phyloP scores from a whole-genome alignment of 2,888 invertebrate genomes.

The Scaptomyza tumidula region DNA sequence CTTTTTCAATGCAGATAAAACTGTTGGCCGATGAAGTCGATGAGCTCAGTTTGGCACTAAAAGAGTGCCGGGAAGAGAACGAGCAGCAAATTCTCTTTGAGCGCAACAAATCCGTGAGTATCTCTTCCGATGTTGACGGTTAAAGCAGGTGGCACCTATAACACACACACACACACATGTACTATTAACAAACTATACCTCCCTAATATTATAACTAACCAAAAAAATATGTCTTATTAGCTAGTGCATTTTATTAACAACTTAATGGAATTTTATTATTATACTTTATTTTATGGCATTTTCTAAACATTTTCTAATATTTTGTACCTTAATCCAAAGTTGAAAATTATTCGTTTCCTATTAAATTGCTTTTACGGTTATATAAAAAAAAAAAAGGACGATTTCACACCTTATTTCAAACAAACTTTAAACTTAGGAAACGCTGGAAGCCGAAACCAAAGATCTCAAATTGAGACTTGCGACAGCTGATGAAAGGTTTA shows the following conservation, averaged over 20 bases:
- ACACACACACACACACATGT: constrained; percentile 22
- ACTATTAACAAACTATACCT: constrained; percentile 20
- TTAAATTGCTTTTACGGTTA: constrained; percentile 36
- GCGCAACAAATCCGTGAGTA: constrained; percentile 87
- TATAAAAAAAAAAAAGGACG: constrained; percentile 7
- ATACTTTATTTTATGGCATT: constrained; percentile 19
- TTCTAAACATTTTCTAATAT: constrained; percentile 14
- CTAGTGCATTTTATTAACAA: constrained; percentile 18
- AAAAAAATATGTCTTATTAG: constrained; percentile 21
- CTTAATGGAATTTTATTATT: constrained; percentile 23
- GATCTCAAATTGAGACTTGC: constrained; percentile 81
- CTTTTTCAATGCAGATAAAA: constrained; percentile 82
- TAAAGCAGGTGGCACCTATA: constrained; percentile 69
- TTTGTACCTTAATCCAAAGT: constrained; percentile 29
- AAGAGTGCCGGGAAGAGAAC: constrained; percentile 85
- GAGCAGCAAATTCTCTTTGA: constrained; percentile 86
- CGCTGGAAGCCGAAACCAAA: constrained; percentile 77
- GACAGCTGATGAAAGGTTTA: constrained; percentile 83
- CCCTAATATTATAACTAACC: constrained; percentile 41
- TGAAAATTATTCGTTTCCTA: constrained; percentile 16
- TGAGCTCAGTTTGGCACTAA: constrained; percentile 88
- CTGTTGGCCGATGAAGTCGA: constrained; percentile 90
- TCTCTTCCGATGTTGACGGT: constrained; percentile 71
- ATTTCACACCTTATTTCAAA: constrained; percentile 34
- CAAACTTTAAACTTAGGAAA: constrained; percentile 72